phyloP scores from a whole-genome alignment of 1,140 invertebrate genomes.

The Cydia fagiglandana region DNA sequence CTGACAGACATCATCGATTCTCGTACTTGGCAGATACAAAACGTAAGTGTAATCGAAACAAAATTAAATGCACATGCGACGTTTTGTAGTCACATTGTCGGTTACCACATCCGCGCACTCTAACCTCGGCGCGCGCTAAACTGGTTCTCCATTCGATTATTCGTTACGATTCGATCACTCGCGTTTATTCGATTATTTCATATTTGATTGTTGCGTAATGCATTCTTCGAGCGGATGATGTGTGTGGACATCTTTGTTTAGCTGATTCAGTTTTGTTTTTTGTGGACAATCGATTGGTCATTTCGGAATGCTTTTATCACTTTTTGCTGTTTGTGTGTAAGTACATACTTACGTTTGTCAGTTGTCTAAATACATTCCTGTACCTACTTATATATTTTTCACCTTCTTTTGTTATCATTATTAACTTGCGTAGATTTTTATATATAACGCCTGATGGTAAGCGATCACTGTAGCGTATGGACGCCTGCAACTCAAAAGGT shows the following conservation, averaged over 20 bases:
- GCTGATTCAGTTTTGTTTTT: not conserved
- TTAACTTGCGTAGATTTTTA: too few relatives aligned
- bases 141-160: slow-evolving; percentile 5
- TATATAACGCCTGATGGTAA: too few relatives aligned
- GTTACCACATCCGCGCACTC: slow-evolving; percentile 8
- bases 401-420: too few relatives aligned
- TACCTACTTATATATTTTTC: too few relatives aligned
- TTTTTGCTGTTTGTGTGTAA: too few relatives aligned
- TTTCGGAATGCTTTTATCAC: too few relatives aligned
- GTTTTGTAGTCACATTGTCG: not conserved
- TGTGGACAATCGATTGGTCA: not conserved
- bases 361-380: too few relatives aligned
- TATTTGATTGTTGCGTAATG: not conserved
- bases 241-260: not conserved
- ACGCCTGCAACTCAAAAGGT: too few relatives aligned
- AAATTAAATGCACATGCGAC: not conserved
- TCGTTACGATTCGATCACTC: slow-evolving; percentile 23
- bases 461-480: too few relatives aligned
- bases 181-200: slow-evolving; percentile 19
- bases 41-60: not conserved
- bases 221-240: not conserved
- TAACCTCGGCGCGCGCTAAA: slow-evolving; percentile 20
- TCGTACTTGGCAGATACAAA: too few relatives aligned
- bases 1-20: too few relatives aligned
- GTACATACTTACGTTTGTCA: too few relatives aligned